Conservation (phyloP, 2,888 invertebrate species). For the Epinotia brunnichana region DNA sequence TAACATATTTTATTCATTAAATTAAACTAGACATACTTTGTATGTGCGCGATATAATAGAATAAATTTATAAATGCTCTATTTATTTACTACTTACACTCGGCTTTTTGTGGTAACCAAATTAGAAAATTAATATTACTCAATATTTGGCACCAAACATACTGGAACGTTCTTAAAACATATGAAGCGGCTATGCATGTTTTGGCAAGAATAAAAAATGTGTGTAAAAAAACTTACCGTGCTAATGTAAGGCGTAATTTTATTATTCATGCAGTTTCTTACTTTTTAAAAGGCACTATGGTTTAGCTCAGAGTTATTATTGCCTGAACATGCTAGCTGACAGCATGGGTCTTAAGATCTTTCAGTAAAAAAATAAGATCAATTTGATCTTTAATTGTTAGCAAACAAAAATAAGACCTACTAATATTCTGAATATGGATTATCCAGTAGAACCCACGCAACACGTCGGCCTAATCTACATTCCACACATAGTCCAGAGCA, state of each 20-base stretch:
- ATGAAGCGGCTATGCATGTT: slow-evolving; percentile 22
- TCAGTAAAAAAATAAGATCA: neutral
- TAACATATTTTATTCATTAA: slow-evolving; percentile 16
- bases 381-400: neutral
- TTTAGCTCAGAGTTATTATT: slow-evolving; percentile 32
- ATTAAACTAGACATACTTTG: slow-evolving; percentile 42
- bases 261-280: slow-evolving; percentile 17
- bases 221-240: slow-evolving; percentile 20
- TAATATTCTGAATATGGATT: neutral
- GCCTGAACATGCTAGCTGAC: slow-evolving; percentile 31
- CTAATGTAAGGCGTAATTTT: slow-evolving; percentile 23
- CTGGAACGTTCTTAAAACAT: slow-evolving; percentile 38
- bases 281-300: slow-evolving; percentile 40
- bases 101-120: slow-evolving; percentile 48
- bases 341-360: neutral
- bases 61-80: slow-evolving; percentile 60
- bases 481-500: slow-evolving; percentile 2
- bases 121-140: slow-evolving; percentile 46
- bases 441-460: slow-evolving; percentile 11
- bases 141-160: slow-evolving; percentile 51
- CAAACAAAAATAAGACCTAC: slow-evolving; percentile 4
- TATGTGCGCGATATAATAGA: slow-evolving; percentile 31
- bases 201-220: slow-evolving; percentile 22
- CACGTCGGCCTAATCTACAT: slow-evolving; percentile 11
- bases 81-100: slow-evolving; percentile 52